phyloP scores from a whole-genome alignment of 2,888 invertebrate genomes.

The Scaptomyza cyrtandrae region DNA sequence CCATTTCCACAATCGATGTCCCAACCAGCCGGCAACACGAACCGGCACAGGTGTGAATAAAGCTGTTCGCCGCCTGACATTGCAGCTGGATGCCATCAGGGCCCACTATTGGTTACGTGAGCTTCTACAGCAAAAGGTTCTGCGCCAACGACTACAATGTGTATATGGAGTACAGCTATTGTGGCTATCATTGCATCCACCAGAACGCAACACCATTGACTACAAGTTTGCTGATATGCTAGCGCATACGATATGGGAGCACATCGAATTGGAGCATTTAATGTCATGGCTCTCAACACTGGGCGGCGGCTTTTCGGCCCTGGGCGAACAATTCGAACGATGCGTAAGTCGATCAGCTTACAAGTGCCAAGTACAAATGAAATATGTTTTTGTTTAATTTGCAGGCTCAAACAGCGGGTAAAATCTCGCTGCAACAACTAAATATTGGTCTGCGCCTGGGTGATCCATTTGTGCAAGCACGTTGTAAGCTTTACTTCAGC shows the following conservation, averaged over 20 bases:
- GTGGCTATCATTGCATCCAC: constrained; percentile 86
- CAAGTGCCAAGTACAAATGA: background rate
- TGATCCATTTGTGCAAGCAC: constrained; percentile 91
- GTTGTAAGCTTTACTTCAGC: constrained; percentile 94
- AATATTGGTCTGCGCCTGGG: constrained; percentile 91
- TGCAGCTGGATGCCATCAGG: constrained; percentile 72
- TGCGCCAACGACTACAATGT: constrained; percentile 51
- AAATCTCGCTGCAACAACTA: constrained; percentile 93
- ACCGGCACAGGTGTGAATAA: constrained; percentile 13
- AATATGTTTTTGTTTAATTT: constrained; percentile 67
- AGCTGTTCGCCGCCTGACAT: constrained; percentile 47
- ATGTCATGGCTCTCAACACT: constrained; percentile 98
- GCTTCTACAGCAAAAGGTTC: constrained; percentile 63
- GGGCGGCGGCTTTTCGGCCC: constrained; percentile 97
- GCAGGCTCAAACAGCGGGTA: constrained; percentile 94
- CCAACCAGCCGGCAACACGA: constrained; percentile 18
- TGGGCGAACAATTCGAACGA: constrained; percentile 93
- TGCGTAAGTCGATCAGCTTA: constrained; percentile 86
- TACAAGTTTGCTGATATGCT: constrained; percentile 87
- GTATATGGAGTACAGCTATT: constrained; percentile 60
- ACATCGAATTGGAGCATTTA: constrained; percentile 91
- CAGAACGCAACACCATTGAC: constrained; percentile 88
- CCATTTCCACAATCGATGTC: constrained; percentile 56
- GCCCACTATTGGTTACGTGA: constrained; percentile 77
- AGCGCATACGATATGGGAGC: constrained; percentile 86